phyloP scores from a whole-genome alignment of 2,888 invertebrate species.

The Drosophila buzzatii region DNA sequence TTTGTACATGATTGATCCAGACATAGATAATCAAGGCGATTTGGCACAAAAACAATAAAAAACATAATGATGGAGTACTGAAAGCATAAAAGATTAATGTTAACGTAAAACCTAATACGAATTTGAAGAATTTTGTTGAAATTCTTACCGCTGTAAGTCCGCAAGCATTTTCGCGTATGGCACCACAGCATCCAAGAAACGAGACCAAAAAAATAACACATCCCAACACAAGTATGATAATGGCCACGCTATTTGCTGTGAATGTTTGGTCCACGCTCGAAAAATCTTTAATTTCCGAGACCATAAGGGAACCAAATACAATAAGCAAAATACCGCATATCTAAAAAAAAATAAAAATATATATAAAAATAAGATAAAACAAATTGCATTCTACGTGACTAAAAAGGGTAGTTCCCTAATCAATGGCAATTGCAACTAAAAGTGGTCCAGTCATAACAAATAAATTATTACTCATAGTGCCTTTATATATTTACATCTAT shows the following conservation, averaged over 20 bases:
- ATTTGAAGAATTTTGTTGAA: too few relatives aligned
- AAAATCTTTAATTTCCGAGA: conserved; percentile 87
- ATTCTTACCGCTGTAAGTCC: conserved; percentile 94
- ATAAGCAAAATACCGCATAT: conserved; percentile 90
- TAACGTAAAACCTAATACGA: background rate
- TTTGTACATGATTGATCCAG: conserved; percentile 88
- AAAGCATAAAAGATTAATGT: conserved; percentile 51
- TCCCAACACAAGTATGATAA: conserved; percentile 89
- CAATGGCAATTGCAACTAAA: background rate
- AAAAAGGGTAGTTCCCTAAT: background rate
- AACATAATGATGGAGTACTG: conserved; percentile 91
- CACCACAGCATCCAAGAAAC: conserved; percentile 96
- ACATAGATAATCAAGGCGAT: conserved; percentile 89
- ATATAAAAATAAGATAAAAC: background rate
- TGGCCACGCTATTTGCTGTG: conserved; percentile 87
- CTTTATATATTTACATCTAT: too few relatives aligned
- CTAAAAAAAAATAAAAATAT: conserved; percentile 86
- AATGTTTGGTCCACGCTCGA: conserved; percentile 85
- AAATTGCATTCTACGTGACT: conserved; percentile 4
- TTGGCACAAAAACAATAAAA: conserved; percentile 91
- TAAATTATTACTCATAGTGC: conserved; percentile 52
- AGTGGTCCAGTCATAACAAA: conserved; percentile 29
- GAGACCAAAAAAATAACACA: conserved; percentile 91
- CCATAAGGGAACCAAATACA: conserved; percentile 88
- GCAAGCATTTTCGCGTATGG: conserved; percentile 93